Evolutionary conservation across 2,113 vertebrate genomes (phyloP).

Genomic region (Carassius auratus): DNA sequence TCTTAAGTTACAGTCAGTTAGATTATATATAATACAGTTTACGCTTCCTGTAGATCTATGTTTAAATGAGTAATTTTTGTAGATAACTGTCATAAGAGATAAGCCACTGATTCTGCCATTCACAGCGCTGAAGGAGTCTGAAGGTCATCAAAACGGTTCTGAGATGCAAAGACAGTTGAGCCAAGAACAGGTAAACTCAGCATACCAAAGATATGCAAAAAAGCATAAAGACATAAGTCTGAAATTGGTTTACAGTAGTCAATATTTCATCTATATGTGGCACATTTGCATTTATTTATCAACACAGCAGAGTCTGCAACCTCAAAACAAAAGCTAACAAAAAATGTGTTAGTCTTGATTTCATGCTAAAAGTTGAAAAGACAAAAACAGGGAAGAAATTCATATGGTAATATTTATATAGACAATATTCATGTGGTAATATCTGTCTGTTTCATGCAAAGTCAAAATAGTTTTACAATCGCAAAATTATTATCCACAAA

Average conservation of each 20-base stretch:
- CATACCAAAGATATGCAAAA: background rate
- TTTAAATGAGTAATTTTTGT: background rate
- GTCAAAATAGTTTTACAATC: too few species aligned
- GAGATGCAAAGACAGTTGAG: background rate
- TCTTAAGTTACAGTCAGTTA: too few species aligned
- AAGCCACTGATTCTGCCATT: background rate
- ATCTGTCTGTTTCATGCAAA: too few species aligned
- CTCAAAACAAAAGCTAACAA: background rate
- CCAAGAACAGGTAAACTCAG: constrained; percentile 27
- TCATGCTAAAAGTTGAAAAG: background rate
- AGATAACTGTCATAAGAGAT: background rate
- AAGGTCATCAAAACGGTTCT: background rate
- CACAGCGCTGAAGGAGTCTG: background rate
- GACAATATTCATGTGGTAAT: too few species aligned
- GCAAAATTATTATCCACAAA: too few species aligned
- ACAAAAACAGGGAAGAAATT: too few species aligned
- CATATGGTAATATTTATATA: too few species aligned
- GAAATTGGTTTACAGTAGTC: background rate
- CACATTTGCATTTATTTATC: background rate
- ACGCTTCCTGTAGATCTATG: background rate
- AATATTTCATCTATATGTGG: background rate
- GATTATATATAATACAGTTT: too few species aligned
- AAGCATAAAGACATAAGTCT: background rate
- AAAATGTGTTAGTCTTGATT: background rate
- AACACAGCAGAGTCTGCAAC: too few species aligned